Base-by-base conservation (phyloP, 2,797 vertebrate genomes). In the Pseudotriccus pelzelni region DNA sequence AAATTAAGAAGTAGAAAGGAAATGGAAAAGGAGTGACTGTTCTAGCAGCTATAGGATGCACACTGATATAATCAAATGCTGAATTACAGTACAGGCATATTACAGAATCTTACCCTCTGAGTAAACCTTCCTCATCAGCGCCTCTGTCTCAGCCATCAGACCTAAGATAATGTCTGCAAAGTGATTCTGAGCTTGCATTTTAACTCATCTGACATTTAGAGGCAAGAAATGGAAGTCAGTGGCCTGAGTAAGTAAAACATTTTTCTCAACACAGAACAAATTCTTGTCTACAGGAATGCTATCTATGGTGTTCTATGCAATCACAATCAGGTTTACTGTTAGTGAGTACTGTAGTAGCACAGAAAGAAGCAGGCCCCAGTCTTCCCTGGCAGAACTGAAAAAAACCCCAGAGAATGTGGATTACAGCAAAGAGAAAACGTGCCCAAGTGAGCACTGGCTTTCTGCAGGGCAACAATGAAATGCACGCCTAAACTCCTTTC, bases 101-200 rank as follows among this genome's bases (percentile, higher is more conserved):
- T 67, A 73, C 28, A 75, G 17, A 50, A 34, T 75, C 95, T 97
- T 96, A 97, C 93, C 96, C 66, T 87, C 41, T 63, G 93, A 92
- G 32, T 94, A 97, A 92, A 96, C 32, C 7, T 41, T 91, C 90
- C 67, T 97, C 76, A 97, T 98, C 92, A 96, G 64, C 0, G 7
- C 16, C 50, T 98, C 97, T 27, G 78, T 97, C 76, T 98, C 93
- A 20, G 34, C 82, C 98, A 98, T 98, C 83, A 98, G 93, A 63
- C 52, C 68, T 21, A 82, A 94, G 53, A 98, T 89, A 75, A 97
- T 93, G 30, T 44, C 46, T 88, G 96, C 96, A 96, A 98, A 98
- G 16, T 6, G 80, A 93, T 97, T 92, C 10, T 23, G 58, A 76
- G 63, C 67, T 53, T 94, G 86, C 41, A 24, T 94, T 63, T 68